Conservation (phyloP, 1,140 invertebrate species). For the Halesus radiatus region DNA sequence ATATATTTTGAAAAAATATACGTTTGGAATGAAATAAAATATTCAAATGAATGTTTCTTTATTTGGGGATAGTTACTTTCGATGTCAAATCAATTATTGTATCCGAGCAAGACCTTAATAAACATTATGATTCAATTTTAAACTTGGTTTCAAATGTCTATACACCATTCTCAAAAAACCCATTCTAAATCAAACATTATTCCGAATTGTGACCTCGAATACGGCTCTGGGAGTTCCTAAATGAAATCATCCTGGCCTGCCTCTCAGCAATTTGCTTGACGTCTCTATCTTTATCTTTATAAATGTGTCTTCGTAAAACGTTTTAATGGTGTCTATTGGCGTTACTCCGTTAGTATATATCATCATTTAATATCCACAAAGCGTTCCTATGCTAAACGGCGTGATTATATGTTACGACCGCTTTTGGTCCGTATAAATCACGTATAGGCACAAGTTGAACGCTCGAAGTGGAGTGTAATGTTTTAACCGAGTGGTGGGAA, state of each 20-base stretch:
- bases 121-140: too few relatives aligned
- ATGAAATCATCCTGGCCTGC: neutral
- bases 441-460: neutral
- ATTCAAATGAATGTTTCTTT: too few relatives aligned
- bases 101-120: too few relatives aligned
- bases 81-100: too few relatives aligned
- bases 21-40: too few relatives aligned
- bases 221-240: neutral
- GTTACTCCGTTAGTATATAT: neutral
- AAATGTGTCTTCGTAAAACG: conserved; percentile 28
- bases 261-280: neutral
- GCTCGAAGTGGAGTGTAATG: neutral
- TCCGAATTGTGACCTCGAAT: too few relatives aligned
- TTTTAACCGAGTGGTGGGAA: too few relatives aligned
- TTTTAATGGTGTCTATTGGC: conserved; percentile 32
- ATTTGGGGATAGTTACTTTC: too few relatives aligned
- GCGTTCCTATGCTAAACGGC: conserved; percentile 18
- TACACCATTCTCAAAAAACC: too few relatives aligned
- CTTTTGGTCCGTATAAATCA: conserved; percentile 23
- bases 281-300: conserved; percentile 16
- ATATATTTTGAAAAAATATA: too few relatives aligned
- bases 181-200: too few relatives aligned
- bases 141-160: too few relatives aligned
- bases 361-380: conserved; percentile 23
- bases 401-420: conserved; percentile 20